phyloP scores from a whole-genome alignment of 2,888 invertebrate genomes.

The Caenorhabditis zanzibari region DNA sequence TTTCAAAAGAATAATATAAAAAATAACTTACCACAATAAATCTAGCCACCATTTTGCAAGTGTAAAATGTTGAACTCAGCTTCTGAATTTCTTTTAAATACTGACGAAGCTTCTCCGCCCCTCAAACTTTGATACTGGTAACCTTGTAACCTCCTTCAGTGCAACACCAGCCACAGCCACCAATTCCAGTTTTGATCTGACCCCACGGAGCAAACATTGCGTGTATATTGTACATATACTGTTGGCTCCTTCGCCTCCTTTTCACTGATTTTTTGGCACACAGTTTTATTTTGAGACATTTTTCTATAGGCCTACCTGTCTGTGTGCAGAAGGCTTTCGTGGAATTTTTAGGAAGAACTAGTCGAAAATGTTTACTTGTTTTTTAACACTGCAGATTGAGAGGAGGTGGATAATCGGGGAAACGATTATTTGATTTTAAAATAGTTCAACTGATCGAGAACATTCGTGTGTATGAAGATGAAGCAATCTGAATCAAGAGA shows the following conservation, averaged over 20 bases:
- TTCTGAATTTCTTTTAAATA: constrained; percentile 36
- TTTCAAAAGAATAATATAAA: not conserved
- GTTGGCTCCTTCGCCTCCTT: constrained; percentile 37
- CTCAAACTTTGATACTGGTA: constrained; percentile 37
- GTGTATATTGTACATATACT: constrained; percentile 45
- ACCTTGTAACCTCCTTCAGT: constrained; percentile 31
- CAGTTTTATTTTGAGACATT: constrained; percentile 60
- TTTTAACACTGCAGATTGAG: constrained; percentile 19
- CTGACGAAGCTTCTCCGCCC: constrained; percentile 15
- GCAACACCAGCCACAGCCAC: not conserved
- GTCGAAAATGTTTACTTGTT: constrained; percentile 52
- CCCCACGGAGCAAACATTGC: constrained; percentile 62
- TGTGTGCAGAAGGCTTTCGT: constrained; percentile 46
- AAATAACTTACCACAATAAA: constrained; percentile 31
- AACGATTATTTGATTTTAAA: constrained; percentile 10
- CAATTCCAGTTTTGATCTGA: constrained; percentile 56
- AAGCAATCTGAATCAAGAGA: no score
- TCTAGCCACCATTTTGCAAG: constrained; percentile 12
- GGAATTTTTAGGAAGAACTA: constrained; percentile 31
- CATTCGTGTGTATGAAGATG: not conserved
- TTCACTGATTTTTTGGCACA: constrained; percentile 35
- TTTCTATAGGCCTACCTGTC: constrained; percentile 12
- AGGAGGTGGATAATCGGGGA: constrained; percentile 15
- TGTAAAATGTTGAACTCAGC: constrained; percentile 45
- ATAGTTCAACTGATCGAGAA: constrained; percentile 26